Percentiles rank a stretch among this genome's conserved stretches.
These are phyloP conservation scores for Actias luna DNA, from an alignment of 2,888 invertebrate species.

Conservation along the genomic window DNA sequence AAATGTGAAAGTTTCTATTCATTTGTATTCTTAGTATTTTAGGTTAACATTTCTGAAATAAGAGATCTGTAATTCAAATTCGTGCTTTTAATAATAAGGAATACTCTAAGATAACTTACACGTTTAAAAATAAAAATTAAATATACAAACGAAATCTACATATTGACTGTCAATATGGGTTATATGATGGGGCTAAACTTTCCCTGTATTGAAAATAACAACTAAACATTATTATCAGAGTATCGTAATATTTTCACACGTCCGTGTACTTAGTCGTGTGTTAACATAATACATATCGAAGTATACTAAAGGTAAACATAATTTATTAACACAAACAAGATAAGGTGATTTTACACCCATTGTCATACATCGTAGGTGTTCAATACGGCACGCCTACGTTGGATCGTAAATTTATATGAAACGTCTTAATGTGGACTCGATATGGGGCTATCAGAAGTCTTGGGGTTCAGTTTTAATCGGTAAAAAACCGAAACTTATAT, in stretches of 20 bases:
- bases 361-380: slow-evolving; percentile 13
- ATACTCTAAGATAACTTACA: too few species aligned
- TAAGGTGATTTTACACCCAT: slow-evolving; percentile 16
- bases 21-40: too few species aligned
- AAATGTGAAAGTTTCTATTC: too few species aligned
- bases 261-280: not conserved
- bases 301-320: not conserved
- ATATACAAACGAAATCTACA: too few species aligned
- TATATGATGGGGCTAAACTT: too few species aligned
- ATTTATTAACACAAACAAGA: slow-evolving; percentile 8
- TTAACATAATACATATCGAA: not conserved
- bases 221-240: not conserved
- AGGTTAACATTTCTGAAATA: too few species aligned
- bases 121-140: too few species aligned
- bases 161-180: too few species aligned
- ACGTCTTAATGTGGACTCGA: slow-evolving; percentile 42
- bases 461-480: slow-evolving; percentile 18
- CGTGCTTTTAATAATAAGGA: too few species aligned
- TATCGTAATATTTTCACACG: not conserved
- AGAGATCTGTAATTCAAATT: too few species aligned
- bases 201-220: not conserved
- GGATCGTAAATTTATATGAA: slow-evolving; percentile 37
- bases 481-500: not conserved
- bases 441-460: slow-evolving; percentile 24
- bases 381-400: slow-evolving; percentile 29